Evolutionary conservation across 2,888 invertebrate species (phyloP), one percentile per base, ranked within the genome.

Genomic region (Colletes collaris): DNA sequence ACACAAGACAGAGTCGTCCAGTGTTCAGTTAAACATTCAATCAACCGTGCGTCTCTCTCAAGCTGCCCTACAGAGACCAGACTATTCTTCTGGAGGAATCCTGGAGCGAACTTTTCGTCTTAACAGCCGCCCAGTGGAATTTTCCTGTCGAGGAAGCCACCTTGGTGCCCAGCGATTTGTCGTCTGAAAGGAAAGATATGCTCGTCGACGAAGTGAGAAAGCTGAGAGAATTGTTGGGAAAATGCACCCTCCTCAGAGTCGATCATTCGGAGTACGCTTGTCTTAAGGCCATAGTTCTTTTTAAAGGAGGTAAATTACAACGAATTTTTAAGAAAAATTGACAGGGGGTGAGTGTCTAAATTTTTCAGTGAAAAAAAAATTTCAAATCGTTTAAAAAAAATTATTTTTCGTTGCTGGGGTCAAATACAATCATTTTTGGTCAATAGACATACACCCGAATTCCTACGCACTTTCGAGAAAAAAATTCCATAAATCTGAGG

Each of bases 221-320:
- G 93, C 88, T 97, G 74, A 94, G 95, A 56, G 95, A 95, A 85
- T 93, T 97, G 0, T 93, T 97, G 68, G 94, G 95, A 46, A 94
- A 96, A 86, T 95, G 97, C 88, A 94, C 95, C 7, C 93, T 95
- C 8, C 93, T 96, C 69, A 94, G 95, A 82, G 95, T 97, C 19
- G 97, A 98, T 92, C 96, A 96, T 91, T 96, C 96, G 0, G 98
- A 98, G 90, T 97, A 96, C 89, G 97, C 97, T 53, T 97, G 96
- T 92, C 93, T 98, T n/a, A 97, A 97, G 91, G 96, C 97, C 0
- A 94, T 97, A 10, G 95, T 97, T 5, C 94, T 98, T 5, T 98
- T 97, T 92, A 97, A 97, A 93, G 95, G 96, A 93, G 97, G 97
- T 97, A 93, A 27, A 27, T 27, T 27, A 27, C 27, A 0, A 16